Base-by-base conservation (phyloP, 2,888 invertebrate species). In the Trissoscelio sp. region DNA sequence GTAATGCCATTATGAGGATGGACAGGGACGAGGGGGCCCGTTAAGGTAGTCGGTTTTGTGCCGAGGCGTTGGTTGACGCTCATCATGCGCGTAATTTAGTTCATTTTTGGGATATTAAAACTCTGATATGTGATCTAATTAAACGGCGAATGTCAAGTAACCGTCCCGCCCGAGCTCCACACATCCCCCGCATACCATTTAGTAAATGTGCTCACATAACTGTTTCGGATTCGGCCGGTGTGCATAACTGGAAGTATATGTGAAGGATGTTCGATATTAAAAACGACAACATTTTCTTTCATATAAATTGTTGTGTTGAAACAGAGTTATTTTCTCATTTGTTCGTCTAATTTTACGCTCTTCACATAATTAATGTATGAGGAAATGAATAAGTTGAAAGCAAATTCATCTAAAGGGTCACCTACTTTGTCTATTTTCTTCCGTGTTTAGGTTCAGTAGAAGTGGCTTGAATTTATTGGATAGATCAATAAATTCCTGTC, bases 401-500 rank as follows among this genome's bases (percentile, higher is more conserved):
- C 6, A 24, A 24, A 5, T 24, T 24, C 24, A 24, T 24, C 24
- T 5, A 24, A 24, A 24, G 3, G 24, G 24, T 24, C 24, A 24
- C 24, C 24, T 24, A 3, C 24, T 24, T 24, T 24, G 6, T 24
- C 24, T 24, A 24, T 24, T 5, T 24, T 24, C 3, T 24, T 4
- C 24, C 24, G 24, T 24, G 24, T 24, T 24, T 24, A 24, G 24
- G 6, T 24, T 24, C 6, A 24, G 7, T 3, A 28, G 28, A 28
- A 28, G 28, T 28, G 28, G 2, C 34, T 4, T 16, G 9, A 44
- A 7, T 42, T 24, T 34, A 34, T 34, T 64, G 31, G 18, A 58
- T 48, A 58, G 39, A 70, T 70, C 58, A 70, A 58, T 58, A 70
- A 55, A 69, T 57, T 72, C 39, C 24, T 37, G 60, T n/a, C 16